phyloP scores from a whole-genome alignment of 2,888 invertebrate genomes.

The Taphrorychus bicolor region DNA sequence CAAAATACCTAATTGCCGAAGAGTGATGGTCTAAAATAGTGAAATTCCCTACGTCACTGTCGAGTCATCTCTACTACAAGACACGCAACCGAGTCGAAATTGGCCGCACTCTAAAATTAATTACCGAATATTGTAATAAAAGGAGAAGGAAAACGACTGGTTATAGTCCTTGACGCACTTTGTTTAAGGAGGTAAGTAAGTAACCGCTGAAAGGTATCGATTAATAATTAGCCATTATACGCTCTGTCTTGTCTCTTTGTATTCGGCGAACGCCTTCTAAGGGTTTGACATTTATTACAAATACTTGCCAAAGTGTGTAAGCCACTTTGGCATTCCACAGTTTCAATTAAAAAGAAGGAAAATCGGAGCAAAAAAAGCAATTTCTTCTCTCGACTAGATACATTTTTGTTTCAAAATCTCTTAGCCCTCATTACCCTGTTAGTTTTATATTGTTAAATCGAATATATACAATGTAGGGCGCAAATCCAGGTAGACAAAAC shows the following conservation, averaged over 20 bases:
- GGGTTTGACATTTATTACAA: constrained; percentile 37
- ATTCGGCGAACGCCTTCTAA: constrained; percentile 36
- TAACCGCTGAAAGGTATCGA: constrained; percentile 59
- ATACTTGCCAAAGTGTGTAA: constrained; percentile 39
- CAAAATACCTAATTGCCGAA: neutral
- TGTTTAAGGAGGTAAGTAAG: constrained; percentile 57
- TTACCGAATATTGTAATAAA: constrained; percentile 56
- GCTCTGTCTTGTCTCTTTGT: constrained; percentile 46
- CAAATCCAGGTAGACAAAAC: constrained; percentile 39
- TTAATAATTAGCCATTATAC: constrained; percentile 55
- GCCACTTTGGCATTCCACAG: neutral
- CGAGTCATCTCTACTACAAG: constrained; percentile 5
- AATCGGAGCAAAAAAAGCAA: too few species aligned
- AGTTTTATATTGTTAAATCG: too few species aligned
- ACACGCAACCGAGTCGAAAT: constrained; percentile 19
- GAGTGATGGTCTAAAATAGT: neutral
- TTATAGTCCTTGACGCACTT: constrained; percentile 55
- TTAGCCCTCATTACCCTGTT: too few species aligned
- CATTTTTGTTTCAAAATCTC: too few species aligned
- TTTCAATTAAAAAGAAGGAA: too few species aligned
- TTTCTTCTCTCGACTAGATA: too few species aligned
- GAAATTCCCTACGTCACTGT: constrained; percentile 14
- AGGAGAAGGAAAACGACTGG: constrained; percentile 59
- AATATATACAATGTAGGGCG: too few species aligned
- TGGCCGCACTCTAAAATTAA: constrained; percentile 57